Evolutionary conservation across 2,888 invertebrate genomes (phyloP).

Genomic region (Criorhina ranunculi): DNA sequence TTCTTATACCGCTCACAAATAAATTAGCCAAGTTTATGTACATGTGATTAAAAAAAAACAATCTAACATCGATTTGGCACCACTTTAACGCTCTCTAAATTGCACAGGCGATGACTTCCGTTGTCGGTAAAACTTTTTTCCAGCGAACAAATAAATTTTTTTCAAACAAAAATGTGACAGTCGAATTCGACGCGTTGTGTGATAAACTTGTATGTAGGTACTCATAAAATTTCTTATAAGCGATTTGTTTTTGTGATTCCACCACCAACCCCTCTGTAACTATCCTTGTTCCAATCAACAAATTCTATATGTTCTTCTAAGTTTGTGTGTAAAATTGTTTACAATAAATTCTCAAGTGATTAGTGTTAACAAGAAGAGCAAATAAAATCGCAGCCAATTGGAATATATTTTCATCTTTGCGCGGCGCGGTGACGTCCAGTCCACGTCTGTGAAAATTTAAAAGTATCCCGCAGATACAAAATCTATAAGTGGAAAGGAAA

Average conservation of each 20-base stretch:
- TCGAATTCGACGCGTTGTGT: constrained; percentile 67
- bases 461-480: constrained; percentile 51
- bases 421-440: constrained; percentile 45
- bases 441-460: background rate
- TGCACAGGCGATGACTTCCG: constrained; percentile 17
- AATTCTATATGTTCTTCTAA: constrained; percentile 38
- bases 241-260: constrained; percentile 26
- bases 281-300: constrained; percentile 6
- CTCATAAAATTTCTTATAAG: background rate
- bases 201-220: background rate
- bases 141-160: constrained; percentile 42
- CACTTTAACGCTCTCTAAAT: background rate
- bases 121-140: background rate
- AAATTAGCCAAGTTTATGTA: background rate
- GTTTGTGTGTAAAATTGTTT: constrained; percentile 51
- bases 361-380: constrained; percentile 7
- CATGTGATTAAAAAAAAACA: too few species aligned
- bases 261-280: constrained; percentile 26
- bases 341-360: constrained; percentile 36
- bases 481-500: constrained; percentile 23
- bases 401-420: constrained; percentile 25
- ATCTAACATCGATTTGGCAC: constrained; percentile 23
- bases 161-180: constrained; percentile 72
- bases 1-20: background rate
- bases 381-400: constrained; percentile 2